A percentile compares a stretch with the other conserved stretches of the same genome.
These are phyloP conservation scores for Allophyes oxyacanthae DNA, from an alignment of 2,888 invertebrate species.

Conservation along the genomic window DNA sequence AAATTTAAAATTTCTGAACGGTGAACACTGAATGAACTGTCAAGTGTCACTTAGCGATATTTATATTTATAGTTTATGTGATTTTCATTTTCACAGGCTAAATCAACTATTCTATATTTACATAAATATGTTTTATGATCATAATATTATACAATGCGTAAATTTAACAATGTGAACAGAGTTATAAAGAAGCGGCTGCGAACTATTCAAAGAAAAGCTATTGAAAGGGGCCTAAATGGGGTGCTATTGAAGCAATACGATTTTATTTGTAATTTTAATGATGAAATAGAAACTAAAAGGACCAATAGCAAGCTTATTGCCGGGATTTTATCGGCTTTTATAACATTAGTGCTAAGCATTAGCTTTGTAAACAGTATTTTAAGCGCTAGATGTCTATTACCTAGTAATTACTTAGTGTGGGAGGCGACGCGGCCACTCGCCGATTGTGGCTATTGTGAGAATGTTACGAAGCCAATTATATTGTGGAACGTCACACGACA, in stretches of 20 bases:
- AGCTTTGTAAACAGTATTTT: constrained; percentile 75
- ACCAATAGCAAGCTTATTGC: constrained; percentile 65
- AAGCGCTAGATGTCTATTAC: constrained; percentile 93
- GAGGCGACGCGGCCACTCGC: constrained; percentile 95
- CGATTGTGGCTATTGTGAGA: constrained; percentile 94
- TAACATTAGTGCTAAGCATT: constrained; percentile 66
- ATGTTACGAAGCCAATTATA: constrained; percentile 91
- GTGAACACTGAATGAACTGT: not conserved
- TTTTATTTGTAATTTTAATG: constrained; percentile 67
- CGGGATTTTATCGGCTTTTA: constrained; percentile 60
- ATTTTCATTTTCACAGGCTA: too few relatives aligned
- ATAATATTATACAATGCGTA: constrained; percentile 48
- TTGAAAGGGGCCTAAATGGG: constrained; percentile 68
- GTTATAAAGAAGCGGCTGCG: constrained; percentile 56
- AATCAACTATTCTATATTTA: too few relatives aligned
- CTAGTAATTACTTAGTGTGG: constrained; percentile 96
- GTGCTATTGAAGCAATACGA: constrained; percentile 66
- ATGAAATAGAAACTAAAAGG: constrained; percentile 58
- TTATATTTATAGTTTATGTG: constrained; percentile 6
- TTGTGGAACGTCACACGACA: constrained; percentile 91
- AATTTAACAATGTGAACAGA: constrained; percentile 28
- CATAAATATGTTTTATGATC: constrained; percentile 36
- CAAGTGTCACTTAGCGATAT: constrained; percentile 12
- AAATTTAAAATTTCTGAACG: constrained; percentile 31
- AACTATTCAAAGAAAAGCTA: constrained; percentile 70